Percentiles rank a stretch among this genome's conserved stretches.
Conservation (phyloP, 2,888 invertebrate species). For the Timema podura region DNA sequence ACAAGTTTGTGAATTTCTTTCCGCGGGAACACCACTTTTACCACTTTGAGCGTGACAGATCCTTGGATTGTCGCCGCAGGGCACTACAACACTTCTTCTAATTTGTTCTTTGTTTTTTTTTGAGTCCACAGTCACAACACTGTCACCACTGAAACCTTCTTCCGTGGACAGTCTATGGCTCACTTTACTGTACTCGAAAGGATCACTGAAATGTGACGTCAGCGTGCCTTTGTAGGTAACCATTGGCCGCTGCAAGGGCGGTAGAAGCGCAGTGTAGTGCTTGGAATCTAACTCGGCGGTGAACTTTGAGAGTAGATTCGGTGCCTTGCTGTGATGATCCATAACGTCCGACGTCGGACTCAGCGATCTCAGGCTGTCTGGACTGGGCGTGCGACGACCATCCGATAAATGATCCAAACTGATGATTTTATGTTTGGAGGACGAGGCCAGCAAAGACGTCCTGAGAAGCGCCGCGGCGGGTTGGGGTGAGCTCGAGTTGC, state of each 20-base stretch:
- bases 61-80: slow-evolving; percentile 16
- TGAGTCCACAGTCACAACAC: background rate
- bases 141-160: slow-evolving; percentile 12
- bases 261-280: slow-evolving; percentile 30
- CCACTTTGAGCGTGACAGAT: background rate
- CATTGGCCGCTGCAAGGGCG: slow-evolving; percentile 33
- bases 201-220: slow-evolving; percentile 1
- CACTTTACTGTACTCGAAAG: slow-evolving; percentile 21
- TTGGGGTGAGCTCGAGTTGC: background rate
- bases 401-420: slow-evolving; percentile 34
- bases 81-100: slow-evolving; percentile 27
- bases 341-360: slow-evolving; percentile 40
- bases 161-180: slow-evolving; percentile 11
- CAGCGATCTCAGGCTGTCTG: slow-evolving; percentile 50
- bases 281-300: slow-evolving; percentile 21
- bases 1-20: background rate
- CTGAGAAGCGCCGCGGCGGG: slow-evolving; percentile 15
- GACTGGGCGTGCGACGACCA: slow-evolving; percentile 50
- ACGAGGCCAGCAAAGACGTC: no score
- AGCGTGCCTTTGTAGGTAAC: slow-evolving; percentile 15
- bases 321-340: slow-evolving; percentile 20
- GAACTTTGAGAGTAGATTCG: slow-evolving; percentile 11
- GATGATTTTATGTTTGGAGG: no score
- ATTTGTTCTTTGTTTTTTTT: slow-evolving; percentile 13
- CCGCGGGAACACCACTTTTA: background rate